A percentile compares a stretch with the other conserved stretches of the same genome.
Conservation (phyloP, 2,888 invertebrate species). For the Gryllus longicercus region DNA sequence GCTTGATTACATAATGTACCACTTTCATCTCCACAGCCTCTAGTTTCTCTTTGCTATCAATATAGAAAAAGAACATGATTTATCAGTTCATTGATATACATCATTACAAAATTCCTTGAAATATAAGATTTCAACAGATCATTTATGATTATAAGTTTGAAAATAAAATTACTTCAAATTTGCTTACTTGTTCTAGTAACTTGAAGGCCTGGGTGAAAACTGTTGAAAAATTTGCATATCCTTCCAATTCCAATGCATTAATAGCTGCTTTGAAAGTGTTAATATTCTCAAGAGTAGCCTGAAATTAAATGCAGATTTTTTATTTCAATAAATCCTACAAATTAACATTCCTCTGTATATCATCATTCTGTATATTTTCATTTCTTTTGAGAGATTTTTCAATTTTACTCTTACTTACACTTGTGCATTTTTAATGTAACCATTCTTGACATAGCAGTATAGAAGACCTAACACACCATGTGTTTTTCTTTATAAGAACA, state of each 20-base stretch:
- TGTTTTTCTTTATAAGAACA: too few species aligned
- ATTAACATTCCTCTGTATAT: not conserved
- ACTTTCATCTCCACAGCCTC: conserved; percentile 29
- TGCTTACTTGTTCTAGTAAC: conserved; percentile 66
- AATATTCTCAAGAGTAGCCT: conserved; percentile 84
- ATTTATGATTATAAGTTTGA: not conserved
- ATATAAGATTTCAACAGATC: not conserved
- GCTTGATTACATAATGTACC: conserved; percentile 83
- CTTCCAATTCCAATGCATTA: conserved; percentile 60
- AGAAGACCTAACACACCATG: too few species aligned
- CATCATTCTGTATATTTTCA: not conserved
- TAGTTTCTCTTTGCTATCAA: not conserved
- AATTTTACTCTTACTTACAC: too few species aligned
- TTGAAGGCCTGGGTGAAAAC: conserved; percentile 83
- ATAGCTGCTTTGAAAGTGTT: conserved; percentile 67
- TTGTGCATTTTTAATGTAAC: too few species aligned
- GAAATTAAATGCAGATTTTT: conserved; percentile 41
- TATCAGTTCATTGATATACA: not conserved
- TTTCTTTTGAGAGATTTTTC: too few species aligned
- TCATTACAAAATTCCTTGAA: not conserved
- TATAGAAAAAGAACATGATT: not conserved
- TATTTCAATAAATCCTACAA: not conserved
- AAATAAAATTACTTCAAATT: not conserved
- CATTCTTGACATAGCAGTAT: too few species aligned
- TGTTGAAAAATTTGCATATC: conserved; percentile 77